Evolutionary conservation across 1,140 invertebrate genomes (phyloP), one percentile per base, ranked within the genome.

Genomic region (Pentalonia nigronervosa): DNA sequence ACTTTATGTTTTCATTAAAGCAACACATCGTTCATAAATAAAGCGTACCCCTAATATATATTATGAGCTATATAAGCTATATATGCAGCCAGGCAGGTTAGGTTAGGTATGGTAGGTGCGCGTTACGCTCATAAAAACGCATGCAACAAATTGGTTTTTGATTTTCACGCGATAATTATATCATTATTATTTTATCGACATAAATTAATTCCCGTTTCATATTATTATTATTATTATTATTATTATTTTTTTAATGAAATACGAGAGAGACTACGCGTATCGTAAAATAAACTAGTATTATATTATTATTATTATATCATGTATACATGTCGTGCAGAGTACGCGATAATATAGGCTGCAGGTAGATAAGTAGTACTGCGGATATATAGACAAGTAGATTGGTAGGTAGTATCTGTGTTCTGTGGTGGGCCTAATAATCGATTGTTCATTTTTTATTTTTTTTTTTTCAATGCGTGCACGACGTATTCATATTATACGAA

Each of bases 141-240:
- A 30, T 4, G 14, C 45, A 48, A 87, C 45, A 47, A 87, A 87
- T 87, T 45, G 14, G 25, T 87, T 87, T 87, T 87, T 47, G 84
- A 87, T 87, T 87, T 87, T 87, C 30, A 48, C 11, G 45, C n/a
- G 47, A 88, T 87, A 88, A 88, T 47, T 87, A n/a, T 87, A 25
- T n/a, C 20, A 41, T 84, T 45, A 47, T 48, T 87, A 87, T 48
- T 87, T 87, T 48, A 87, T 88, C 87, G n/a, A 23, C n/a, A 88
- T 88, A 8, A 88, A 88, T 88, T 50, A 34, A 88, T 50, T 48
- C 30, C 3, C 30, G 30, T 20, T 17, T 48, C 30, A 8, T 88
- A 6, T 47, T 30, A 20, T 50, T 50, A 47, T 67, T 67, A 30
- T 11, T 60, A 4, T 67, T 67, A 60, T 53, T 88, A 20, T 48